A percentile compares a stretch with the other conserved stretches of the same genome.
These are phyloP conservation scores for Lasioglossum calceatum DNA, from an alignment of 2,888 invertebrate species.

Conservation along the genomic window DNA sequence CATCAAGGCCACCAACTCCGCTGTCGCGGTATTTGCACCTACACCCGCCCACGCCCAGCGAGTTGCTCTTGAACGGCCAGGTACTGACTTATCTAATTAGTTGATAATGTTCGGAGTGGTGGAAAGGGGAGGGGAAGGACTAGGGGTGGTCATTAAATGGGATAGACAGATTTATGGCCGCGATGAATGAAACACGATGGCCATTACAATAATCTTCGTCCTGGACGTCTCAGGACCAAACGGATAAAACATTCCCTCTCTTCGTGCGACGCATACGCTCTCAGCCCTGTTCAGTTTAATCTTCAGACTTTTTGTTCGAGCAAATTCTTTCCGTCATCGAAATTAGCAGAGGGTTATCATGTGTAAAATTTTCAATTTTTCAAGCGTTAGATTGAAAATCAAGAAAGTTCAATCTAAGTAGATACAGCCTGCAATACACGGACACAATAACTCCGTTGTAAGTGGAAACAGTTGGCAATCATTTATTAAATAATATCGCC, in stretches of 20 bases:
- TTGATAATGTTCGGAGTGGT: not conserved
- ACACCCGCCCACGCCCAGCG: slow-evolving; percentile 79
- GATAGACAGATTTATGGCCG: not conserved
- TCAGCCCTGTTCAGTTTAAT: not conserved
- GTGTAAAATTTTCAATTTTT: not conserved
- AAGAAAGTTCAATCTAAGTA: not conserved
- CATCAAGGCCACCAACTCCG: slow-evolving; percentile 86
- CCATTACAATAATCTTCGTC: slow-evolving; percentile 2
- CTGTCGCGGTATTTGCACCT: slow-evolving; percentile 85
- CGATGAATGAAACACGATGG: not conserved
- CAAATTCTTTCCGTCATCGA: not conserved
- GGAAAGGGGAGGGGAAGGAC: not conserved
- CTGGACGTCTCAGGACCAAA: not conserved
- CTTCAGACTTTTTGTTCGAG: not conserved
- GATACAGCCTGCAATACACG: not conserved
- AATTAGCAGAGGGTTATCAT: not conserved
- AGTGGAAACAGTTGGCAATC: not conserved
- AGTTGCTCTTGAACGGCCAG: slow-evolving; percentile 85
- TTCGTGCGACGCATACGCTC: not conserved
- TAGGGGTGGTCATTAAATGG: not conserved
- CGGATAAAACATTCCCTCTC: not conserved
- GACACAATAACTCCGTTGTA: not conserved
- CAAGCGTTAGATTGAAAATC: not conserved
- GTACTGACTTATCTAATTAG: slow-evolving; percentile 62
- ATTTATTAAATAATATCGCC: not conserved